Base-by-base conservation (phyloP, 30 jellyfish, hydroid and myxozoan species). In the Pseudorhiza aurosa region DNA sequence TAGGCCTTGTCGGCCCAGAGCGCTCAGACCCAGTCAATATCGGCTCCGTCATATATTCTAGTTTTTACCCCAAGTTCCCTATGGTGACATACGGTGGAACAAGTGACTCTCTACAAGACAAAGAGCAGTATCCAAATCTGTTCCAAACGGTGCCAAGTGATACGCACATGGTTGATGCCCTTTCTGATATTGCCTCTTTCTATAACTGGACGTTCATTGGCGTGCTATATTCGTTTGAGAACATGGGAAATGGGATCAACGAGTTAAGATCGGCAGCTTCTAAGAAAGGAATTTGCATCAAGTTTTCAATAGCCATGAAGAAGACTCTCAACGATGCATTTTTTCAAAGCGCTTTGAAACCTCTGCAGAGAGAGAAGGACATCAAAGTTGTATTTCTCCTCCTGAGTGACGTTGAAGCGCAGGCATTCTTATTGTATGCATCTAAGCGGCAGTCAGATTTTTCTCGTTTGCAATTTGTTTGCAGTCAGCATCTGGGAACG, bases 141-240 rank as follows among this genome's bases (percentile, higher is more conserved):
- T 83, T 90, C 75, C 86, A 83, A 35, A 90, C 97, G 8, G 82
- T 81, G 4, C 97, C 97, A 1, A 64, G 80, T 17, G 92, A 82
- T 29, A 22, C 18, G 12, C 2, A 1, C 12, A 49, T 82, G 68
- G 69, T 51, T 1, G 82, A 75, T 24, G 87, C 76, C 0, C 74
- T 65, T 49, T 40, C 80, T 21, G 87, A 75, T 33, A 24, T 89
- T 8, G 91, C 97, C 7, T 15, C n/a, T 28, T 45, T 29, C 64
- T 73, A 65, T 32, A 75, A 82, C 73, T 89, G 97, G 97, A 65
- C 81, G 58, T 81, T 44, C 27, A 73, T 82, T 33, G 92, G 81
- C 29, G 84, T 89, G 19, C 68, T 89, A 4, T 57, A 89, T 70
- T 44, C 97, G 11, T 37, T 44, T 51, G 32, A 67, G 17, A 77